Evolutionary conservation across 2,888 invertebrate species (phyloP), one percentile per base, ranked within the genome.

Genomic region (Scaptomyza polygonia): DNA sequence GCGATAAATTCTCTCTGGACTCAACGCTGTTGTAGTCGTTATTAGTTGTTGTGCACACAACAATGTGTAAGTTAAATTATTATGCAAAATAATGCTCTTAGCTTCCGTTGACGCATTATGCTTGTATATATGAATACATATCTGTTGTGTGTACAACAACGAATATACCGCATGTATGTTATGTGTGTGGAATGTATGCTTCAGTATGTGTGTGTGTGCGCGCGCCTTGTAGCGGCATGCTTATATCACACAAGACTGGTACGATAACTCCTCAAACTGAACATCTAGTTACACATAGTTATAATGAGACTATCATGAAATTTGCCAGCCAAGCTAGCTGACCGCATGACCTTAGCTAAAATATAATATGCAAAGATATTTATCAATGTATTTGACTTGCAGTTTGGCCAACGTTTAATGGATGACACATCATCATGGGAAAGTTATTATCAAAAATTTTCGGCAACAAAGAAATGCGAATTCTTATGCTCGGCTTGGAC

Each of bases 391-490:
- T 62, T 64, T 25, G 43, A 32, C 45, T 77, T 79, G 43, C 73
- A 85, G 88, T 68, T 85, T 82, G 88, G 77, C 69, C 77, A 77
- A 73, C 57, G 69, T 72, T 86, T 89, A 77, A 88, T 89, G 90
- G 90, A 89, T 88, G 86, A 83, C 87, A 88, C 78, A 80, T 79
- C 77, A 90, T 74, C 83, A 99, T 99, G 99, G 99, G 99, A 93
- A 99, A 99, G 94, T 93, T 99, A 93, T 94, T 99, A 92, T 99
- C 99, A 91, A 99, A 99, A 94, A 98, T 99, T 93, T 99, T 99
- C 94, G 99, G 99, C 91, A 98, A 98, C 93, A 98, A 98, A 94
- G 99, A 99, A 94, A 98, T 99, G 96, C 95, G 99, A 93, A 99
- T 99, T 93, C 93, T 99, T 91, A 99, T 99, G 97, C 94, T 99